phyloP scores from a whole-genome alignment of 1,140 invertebrate genomes.

The Melanaphis sacchari region DNA sequence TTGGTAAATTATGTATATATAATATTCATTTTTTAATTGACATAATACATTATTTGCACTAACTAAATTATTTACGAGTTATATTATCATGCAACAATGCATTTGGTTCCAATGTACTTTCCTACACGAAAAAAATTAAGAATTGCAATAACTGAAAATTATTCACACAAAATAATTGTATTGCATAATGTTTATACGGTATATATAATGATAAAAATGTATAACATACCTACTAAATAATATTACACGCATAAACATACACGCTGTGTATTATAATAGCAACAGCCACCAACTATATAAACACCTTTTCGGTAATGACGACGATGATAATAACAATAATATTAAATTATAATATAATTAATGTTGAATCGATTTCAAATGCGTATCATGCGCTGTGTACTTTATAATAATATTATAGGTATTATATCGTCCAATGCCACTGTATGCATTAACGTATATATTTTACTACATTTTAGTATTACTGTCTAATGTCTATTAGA shows the following conservation, averaged over 20 bases:
- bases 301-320: neutral
- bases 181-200: too few relatives aligned
- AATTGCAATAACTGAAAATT: neutral
- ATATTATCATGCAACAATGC: neutral
- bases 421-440: neutral
- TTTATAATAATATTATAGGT: neutral
- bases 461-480: neutral
- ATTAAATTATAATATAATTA: neutral
- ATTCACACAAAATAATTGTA: neutral
- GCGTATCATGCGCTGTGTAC: neutral
- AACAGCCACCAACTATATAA: neutral
- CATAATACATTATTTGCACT: too few relatives aligned
- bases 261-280: neutral
- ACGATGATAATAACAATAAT: too few relatives aligned
- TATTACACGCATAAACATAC: too few relatives aligned
- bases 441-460: neutral
- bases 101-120: neutral
- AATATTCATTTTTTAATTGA: too few relatives aligned
- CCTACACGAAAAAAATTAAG: neutral
- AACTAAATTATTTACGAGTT: neutral
- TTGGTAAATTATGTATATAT: too few relatives aligned
- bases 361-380: neutral
- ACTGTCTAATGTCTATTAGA: too few relatives aligned
- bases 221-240: too few relatives aligned
- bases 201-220: too few relatives aligned